Evolutionary conservation across 2,797 vertebrate genomes (phyloP).

Genomic region (Cossypha heuglini): DNA sequence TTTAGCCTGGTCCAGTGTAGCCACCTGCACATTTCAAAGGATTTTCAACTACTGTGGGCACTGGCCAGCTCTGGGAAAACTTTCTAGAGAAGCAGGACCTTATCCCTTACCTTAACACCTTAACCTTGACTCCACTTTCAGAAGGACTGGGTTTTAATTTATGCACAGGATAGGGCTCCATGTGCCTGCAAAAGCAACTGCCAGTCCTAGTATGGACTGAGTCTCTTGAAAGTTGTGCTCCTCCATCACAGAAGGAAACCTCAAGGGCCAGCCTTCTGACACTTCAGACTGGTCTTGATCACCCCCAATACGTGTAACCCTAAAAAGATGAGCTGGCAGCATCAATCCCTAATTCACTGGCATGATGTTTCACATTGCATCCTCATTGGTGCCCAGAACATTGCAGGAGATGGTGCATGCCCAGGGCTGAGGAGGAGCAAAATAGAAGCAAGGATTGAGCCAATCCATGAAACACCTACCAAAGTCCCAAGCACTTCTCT

Average conservation of each 20-base stretch:
- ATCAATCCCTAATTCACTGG: neutral
- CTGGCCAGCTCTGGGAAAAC: neutral
- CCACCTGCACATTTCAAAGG: neutral
- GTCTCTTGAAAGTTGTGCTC: neutral
- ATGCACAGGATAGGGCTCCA: neutral
- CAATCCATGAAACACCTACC: neutral
- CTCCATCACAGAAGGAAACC: neutral
- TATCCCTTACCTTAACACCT: neutral
- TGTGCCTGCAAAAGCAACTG: neutral
- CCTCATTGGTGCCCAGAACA: neutral
- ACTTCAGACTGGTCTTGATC: neutral
- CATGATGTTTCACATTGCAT: accelerated
- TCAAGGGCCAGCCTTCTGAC: neutral
- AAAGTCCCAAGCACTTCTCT: neutral
- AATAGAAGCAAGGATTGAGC: neutral
- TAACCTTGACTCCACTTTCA: neutral
- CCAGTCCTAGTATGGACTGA: neutral
- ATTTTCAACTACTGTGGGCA: neutral
- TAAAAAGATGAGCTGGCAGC: neutral
- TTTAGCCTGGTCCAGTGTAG: neutral
- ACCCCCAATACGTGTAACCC: no score
- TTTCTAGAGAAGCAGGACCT: neutral
- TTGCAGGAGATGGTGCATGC: accelerated
- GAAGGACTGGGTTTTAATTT: neutral
- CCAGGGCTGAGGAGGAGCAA: neutral